Evolutionary conservation across 2,113 vertebrate genomes (phyloP).

Genomic region (Mus pahari): DNA sequence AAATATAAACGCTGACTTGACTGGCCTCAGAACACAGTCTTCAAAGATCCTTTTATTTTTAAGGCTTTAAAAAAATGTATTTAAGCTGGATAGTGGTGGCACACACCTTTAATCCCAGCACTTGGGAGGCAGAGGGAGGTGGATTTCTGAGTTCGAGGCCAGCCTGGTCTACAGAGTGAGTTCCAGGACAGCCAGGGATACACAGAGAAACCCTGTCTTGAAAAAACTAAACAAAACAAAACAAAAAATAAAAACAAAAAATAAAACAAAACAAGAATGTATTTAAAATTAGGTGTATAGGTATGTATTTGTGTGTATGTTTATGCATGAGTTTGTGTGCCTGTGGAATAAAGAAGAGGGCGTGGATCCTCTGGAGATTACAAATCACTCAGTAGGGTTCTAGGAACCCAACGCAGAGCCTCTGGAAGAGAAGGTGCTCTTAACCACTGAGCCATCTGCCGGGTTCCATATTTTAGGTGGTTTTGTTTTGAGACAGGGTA

Average conservation of each 20-base stretch:
- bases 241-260: too few species aligned
- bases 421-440: not conserved
- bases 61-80: not conserved
- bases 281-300: not conserved
- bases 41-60: not conserved
- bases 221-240: too few species aligned
- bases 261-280: too few species aligned
- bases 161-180: too few species aligned
- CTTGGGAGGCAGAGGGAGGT: too few species aligned
- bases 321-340: not conserved
- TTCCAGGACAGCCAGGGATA: too few species aligned
- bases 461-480: not conserved
- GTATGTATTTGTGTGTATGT: too few species aligned
- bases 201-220: too few species aligned
- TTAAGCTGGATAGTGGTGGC: too few species aligned
- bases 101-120: too few species aligned
- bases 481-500: not conserved
- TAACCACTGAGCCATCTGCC: not conserved
- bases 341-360: not conserved
- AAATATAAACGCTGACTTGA: not conserved
- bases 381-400: not conserved
- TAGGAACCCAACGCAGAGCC: not conserved
- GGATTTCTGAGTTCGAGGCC: too few species aligned
- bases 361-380: not conserved
- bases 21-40: fast-evolving